Conservation (phyloP, 2,113 vertebrate genomes). For the Arenaria interpres region DNA sequence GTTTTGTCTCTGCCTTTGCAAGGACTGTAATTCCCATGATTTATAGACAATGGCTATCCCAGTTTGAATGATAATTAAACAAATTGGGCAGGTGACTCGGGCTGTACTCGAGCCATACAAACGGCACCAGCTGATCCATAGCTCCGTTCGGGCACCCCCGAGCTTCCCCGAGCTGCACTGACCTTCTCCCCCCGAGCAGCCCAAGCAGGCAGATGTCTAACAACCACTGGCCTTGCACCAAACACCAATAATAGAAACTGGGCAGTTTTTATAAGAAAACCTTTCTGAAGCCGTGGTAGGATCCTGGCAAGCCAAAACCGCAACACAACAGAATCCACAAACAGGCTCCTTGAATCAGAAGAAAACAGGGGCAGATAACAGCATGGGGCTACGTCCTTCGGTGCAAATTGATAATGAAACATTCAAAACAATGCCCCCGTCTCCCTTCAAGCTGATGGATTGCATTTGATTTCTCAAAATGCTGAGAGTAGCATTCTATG, state of each 20-base stretch:
- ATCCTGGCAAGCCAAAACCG: slow-evolving; percentile 50
- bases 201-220: slow-evolving; percentile 70
- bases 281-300: slow-evolving; percentile 63
- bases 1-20: neutral
- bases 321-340: slow-evolving; percentile 41
- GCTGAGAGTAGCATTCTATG: neutral
- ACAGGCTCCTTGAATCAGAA: slow-evolving; percentile 57
- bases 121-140: neutral
- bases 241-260: slow-evolving; percentile 47
- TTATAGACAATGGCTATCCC: neutral
- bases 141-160: neutral
- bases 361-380: slow-evolving; percentile 32
- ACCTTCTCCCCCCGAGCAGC: slow-evolving; percentile 37
- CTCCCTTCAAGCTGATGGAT: slow-evolving; percentile 40
- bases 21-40: neutral
- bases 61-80: neutral
- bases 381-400: slow-evolving; percentile 34
- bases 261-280: slow-evolving; percentile 43
- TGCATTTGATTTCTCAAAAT: slow-evolving; percentile 44
- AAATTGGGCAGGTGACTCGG: neutral
- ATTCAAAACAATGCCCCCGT: neutral
- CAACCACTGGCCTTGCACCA: slow-evolving; percentile 60
- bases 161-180: neutral
- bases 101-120: fast-evolving
- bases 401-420: slow-evolving; percentile 38